Evolutionary conservation across 2,888 invertebrate genomes (phyloP).

Genomic region (Cantharis rufa): DNA sequence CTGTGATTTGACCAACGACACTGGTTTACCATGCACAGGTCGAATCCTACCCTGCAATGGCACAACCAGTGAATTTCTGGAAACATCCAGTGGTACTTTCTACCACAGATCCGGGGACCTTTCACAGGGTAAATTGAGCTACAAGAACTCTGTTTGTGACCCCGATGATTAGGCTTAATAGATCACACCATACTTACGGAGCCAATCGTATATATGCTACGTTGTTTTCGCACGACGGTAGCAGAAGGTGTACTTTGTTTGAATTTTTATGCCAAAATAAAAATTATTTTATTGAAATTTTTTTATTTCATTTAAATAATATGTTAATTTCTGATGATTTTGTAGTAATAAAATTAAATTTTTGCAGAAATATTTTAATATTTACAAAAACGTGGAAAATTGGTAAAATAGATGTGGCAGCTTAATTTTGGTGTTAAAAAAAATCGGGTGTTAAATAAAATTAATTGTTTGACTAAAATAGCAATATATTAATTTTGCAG

Average conservation of each 20-base stretch:
- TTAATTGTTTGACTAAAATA: too few species aligned
- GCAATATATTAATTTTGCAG: neutral
- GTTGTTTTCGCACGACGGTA: neutral
- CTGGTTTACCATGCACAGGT: neutral
- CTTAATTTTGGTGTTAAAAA: too few species aligned
- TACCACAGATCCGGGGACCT: neutral
- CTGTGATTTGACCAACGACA: neutral
- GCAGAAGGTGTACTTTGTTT: neutral
- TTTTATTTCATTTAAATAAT: neutral
- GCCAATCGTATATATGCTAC: neutral
- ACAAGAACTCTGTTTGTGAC: neutral
- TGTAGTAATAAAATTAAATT: neutral
- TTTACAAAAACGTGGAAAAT: too few species aligned
- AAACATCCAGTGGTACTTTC: neutral
- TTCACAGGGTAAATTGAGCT: neutral
- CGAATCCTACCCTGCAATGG: neutral
- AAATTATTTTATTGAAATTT: neutral
- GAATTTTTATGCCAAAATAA: neutral
- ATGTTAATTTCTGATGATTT: neutral
- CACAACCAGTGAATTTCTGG: neutral
- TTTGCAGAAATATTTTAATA: neutral
- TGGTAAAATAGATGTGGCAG: too few species aligned
- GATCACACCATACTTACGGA: neutral
- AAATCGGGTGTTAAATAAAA: too few species aligned
- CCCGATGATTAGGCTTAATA: neutral